These are phyloP conservation scores for Epiblema foenella DNA, from an alignment of 2,888 invertebrate genomes.

Conservation along the genomic window DNA sequence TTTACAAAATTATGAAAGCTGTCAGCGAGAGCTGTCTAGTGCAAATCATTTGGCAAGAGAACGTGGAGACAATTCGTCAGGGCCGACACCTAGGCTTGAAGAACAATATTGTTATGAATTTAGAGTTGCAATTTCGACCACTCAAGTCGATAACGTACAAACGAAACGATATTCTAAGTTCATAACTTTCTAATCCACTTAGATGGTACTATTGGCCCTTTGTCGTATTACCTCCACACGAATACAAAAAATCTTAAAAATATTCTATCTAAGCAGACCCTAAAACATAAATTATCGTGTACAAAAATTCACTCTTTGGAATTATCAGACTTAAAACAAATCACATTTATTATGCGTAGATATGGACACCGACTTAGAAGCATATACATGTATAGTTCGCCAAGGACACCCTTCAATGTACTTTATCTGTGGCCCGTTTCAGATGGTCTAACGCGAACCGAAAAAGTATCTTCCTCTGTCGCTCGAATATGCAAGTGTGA, in stretches of 20 bases:
- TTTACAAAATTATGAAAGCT: constrained; percentile 46
- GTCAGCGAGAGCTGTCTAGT: constrained; percentile 34
- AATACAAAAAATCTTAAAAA: constrained; percentile 39
- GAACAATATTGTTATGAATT: not conserved
- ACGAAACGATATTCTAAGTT: not conserved
- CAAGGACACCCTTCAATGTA: constrained; percentile 18
- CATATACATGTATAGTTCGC: constrained; percentile 17
- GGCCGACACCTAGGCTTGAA: not conserved
- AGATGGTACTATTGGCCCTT: constrained; percentile 2
- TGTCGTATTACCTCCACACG: constrained; percentile 18
- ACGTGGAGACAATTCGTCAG: constrained; percentile 12
- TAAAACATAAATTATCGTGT: constrained; percentile 36
- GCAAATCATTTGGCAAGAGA: constrained; percentile 46
- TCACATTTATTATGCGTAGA: constrained; percentile 53
- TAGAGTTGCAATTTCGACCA: not conserved
- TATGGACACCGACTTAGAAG: constrained; percentile 49
- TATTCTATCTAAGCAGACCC: constrained; percentile 29
- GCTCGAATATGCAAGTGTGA: too few relatives aligned
- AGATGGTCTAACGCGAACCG: too few relatives aligned
- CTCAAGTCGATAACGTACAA: not conserved
- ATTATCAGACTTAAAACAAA: constrained; percentile 69
- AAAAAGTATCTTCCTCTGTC: too few relatives aligned
- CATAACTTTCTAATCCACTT: not conserved
- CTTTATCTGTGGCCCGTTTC: not conserved
- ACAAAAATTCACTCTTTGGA: constrained; percentile 47